Conservation (phyloP, 2,113 vertebrate species). For the Plecturocebus donacophilus region DNA sequence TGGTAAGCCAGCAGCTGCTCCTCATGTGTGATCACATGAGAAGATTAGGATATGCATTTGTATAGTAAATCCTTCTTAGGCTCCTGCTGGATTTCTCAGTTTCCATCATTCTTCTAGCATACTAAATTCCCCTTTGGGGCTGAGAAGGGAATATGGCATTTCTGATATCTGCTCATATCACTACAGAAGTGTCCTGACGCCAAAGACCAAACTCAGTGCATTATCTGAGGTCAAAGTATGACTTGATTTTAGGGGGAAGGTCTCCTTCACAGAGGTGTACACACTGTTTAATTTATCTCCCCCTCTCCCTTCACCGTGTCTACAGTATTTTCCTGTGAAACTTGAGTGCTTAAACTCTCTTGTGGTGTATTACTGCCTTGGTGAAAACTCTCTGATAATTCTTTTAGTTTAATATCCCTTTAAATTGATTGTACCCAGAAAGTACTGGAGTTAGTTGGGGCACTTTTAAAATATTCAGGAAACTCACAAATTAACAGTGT, state of each 20-base stretch:
- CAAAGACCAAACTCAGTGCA: not conserved
- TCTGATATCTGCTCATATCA: not conserved
- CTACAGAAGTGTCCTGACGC: not conserved
- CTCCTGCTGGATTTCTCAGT: slow-evolving; percentile 32
- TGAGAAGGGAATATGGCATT: not conserved
- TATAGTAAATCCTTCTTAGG: not conserved
- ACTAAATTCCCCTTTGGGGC: not conserved
- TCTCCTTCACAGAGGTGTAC: not conserved
- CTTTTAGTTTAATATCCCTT: not conserved
- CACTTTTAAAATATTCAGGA: slow-evolving; percentile 48
- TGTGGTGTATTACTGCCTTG: not conserved
- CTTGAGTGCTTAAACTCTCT: not conserved
- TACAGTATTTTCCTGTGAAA: not conserved
- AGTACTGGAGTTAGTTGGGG: slow-evolving; percentile 17
- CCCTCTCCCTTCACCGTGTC: not conserved
- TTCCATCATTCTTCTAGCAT: not conserved
- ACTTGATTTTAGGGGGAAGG: not conserved
- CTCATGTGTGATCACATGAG: slow-evolving; percentile 2
- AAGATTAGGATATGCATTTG: slow-evolving; percentile 42
- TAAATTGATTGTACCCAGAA: not conserved
- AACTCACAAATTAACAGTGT: not conserved
- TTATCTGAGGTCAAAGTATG: not conserved
- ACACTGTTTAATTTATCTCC: not conserved
- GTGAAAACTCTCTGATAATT: not conserved
- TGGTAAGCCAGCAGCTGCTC: slow-evolving; percentile 89